Evolutionary conservation across 2,888 invertebrate genomes (phyloP).

Genomic region (Hirtodrosophila alboralis): DNA sequence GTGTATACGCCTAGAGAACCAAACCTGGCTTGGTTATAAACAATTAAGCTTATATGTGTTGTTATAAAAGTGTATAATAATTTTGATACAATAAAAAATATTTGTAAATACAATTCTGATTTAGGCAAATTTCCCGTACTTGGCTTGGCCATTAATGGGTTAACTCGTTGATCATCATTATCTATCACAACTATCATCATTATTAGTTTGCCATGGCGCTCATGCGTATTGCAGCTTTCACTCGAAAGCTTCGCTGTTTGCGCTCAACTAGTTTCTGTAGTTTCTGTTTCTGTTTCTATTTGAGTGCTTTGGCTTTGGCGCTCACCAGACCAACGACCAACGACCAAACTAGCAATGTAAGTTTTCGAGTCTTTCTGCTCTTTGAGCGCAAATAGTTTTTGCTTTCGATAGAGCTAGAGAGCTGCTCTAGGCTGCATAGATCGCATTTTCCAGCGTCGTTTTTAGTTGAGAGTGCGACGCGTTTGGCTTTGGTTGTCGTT

Average conservation of each 20-base stretch:
- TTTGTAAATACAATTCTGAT: too few relatives aligned
- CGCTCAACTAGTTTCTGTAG: conserved; percentile 55
- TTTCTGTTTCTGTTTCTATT: conserved; percentile 60
- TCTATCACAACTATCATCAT: not conserved
- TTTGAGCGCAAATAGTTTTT: conserved; percentile 68
- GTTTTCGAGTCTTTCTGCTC: conserved; percentile 31
- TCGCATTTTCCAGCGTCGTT: conserved; percentile 48
- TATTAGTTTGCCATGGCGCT: not conserved
- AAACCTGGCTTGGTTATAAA: too few relatives aligned
- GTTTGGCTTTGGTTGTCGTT: conserved; percentile 58
- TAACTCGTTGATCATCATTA: too few relatives aligned
- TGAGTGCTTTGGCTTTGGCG: conserved; percentile 38
- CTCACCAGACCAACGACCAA: conserved; percentile 13
- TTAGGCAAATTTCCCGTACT: too few relatives aligned
- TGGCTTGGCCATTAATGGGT: too few relatives aligned
- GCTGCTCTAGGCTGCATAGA: conserved; percentile 3
- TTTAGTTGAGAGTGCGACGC: conserved; percentile 60
- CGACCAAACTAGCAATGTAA: conserved; percentile 44
- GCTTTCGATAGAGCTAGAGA: conserved; percentile 53
- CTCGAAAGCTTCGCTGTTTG: conserved; percentile 44
- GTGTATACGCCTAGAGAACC: too few relatives aligned
- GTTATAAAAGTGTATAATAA: too few relatives aligned
- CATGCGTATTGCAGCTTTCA: conserved; percentile 49
- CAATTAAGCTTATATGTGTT: too few relatives aligned
- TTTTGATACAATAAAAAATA: too few relatives aligned